phyloP scores from a whole-genome alignment of 2,113 vertebrate genomes.

The Triplophysa dalaica region DNA sequence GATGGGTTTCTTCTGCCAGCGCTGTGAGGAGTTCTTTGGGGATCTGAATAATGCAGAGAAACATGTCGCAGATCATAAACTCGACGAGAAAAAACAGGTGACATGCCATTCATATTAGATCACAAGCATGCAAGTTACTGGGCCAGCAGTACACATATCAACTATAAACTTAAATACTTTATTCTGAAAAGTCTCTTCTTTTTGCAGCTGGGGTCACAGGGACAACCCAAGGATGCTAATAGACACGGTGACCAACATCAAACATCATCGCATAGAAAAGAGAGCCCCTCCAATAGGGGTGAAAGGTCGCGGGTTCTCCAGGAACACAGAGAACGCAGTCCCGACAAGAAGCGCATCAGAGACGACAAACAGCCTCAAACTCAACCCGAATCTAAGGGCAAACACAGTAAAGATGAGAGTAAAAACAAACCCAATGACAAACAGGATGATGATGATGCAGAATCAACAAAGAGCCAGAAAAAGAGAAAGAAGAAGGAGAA shows the following conservation, averaged over 20 bases:
- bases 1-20: conserved; percentile 93
- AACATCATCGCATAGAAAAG: background rate
- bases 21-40: conserved; percentile 91
- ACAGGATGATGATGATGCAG: conserved; percentile 3
- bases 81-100: conserved; percentile 81
- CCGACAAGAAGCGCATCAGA: conserved; percentile 6
- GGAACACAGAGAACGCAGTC: conserved; percentile 29
- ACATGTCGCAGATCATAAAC: conserved; percentile 77
- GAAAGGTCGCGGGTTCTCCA: background rate
- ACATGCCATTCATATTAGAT: background rate
- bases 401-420: conserved; percentile 1
- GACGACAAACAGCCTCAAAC: conserved; percentile 15
- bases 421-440: conserved; percentile 17
- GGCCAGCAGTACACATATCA: too few relatives aligned
- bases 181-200: background rate
- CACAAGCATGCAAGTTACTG: background rate
- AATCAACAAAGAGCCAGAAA: conserved; percentile 43
- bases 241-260: background rate
- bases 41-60: conserved; percentile 84
- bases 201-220: conserved; percentile 11
- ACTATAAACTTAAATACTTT: background rate
- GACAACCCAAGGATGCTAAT: conserved; percentile 14
- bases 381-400: background rate
- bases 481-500: conserved; percentile 49
- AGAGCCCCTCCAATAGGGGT: background rate